Conservation (phyloP, 2,797 vertebrate genomes). For the Neosalanx taihuensis region DNA sequence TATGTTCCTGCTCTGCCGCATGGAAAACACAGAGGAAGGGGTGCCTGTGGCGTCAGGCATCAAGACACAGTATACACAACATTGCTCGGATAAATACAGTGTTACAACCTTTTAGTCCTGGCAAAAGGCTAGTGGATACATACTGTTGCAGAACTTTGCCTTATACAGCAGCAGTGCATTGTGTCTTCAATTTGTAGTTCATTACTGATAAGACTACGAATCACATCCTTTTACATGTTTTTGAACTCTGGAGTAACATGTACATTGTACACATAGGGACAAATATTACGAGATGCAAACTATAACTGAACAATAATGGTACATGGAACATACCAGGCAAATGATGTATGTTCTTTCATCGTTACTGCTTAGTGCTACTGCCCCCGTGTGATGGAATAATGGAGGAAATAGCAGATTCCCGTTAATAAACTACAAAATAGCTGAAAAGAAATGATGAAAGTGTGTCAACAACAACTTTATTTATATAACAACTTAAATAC, state of each 20-base stretch:
- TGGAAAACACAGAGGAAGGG: constrained; percentile 3
- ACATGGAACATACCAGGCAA: no score
- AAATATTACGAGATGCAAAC: neutral
- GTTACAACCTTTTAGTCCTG: neutral
- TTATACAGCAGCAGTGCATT: constrained; percentile 17
- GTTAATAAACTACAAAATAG: neutral
- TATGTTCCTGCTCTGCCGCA: constrained; percentile 4
- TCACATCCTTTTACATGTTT: neutral
- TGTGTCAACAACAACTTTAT: constrained; percentile 32
- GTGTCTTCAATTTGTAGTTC: neutral
- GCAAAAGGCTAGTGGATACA: neutral
- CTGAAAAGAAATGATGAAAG: constrained; percentile 10
- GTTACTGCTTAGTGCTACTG: constrained; percentile 34
- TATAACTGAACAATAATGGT: no score
- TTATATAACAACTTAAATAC: constrained; percentile 1
- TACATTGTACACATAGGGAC: neutral
- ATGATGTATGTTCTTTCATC: neutral
- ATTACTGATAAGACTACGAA: neutral
- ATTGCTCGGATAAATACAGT: neutral
- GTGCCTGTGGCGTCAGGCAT: neutral
- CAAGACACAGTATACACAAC: neutral
- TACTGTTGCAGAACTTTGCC: neutral
- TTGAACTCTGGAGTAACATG: neutral
- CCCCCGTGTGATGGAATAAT: constrained; percentile 54
- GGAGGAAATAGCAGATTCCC: neutral